Base-by-base conservation (phyloP, 2,888 invertebrate species). In the Aporophyla nigra region DNA sequence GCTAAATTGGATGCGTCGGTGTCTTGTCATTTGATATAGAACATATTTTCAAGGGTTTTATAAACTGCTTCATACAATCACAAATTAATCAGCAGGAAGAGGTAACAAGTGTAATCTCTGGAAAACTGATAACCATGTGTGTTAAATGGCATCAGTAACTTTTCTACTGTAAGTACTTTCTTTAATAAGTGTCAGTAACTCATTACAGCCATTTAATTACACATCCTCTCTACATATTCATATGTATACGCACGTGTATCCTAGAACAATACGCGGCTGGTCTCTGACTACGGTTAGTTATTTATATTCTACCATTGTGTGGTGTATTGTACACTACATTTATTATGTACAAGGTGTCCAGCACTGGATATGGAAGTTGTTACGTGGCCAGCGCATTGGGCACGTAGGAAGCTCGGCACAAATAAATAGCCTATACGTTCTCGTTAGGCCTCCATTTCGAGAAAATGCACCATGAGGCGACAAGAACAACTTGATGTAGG, bases 371-470 rank as follows among this genome's bases (percentile, higher is more conserved):
- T 91, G 90, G 91, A 91, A 91, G 90, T 91, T 86, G 90, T 90
- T 91, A 92, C 92, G 92, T 91, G 92, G 89, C 86, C 85, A 89
- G 85, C 86, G 87, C 86, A 87, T 87, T 88, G 76, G 86, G 91
- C 93, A 93, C 93, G 93, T 94, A 92, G 87, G 86, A 87, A 92
- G 87, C 91, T 90, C 87, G 86, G 85, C 88, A 66, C 88, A 92
- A 93, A 93, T 92, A 93, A 93, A 93, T 93, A 93, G 92, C 90
- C 92, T 89, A 93, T 93, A 92, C 87, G 90, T 94, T 93, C 91
- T 93, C 85, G 91, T 93, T 92, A 92, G 90, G 87, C 86, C 87
- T 88, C 86, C 82, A 89, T 88, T 91, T 87, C 84, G 83, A 86
- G 87, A 91, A 91, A 91, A 91, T 88, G 88, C 90, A 91, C 83